phyloP scores from a whole-genome alignment of 2,888 invertebrate species.

The Papilio gigon region DNA sequence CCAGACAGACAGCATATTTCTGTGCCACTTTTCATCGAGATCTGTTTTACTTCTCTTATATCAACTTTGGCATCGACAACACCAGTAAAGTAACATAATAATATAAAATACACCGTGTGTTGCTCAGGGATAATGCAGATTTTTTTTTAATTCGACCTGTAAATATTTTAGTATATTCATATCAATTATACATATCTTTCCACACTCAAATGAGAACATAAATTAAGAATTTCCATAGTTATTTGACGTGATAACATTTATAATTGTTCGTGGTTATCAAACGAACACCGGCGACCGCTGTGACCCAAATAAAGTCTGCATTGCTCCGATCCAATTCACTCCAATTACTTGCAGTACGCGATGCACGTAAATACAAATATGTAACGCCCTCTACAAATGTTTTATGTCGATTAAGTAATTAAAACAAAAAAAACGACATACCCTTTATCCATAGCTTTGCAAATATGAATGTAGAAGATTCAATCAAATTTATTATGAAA shows the following conservation, averaged over 20 bases:
- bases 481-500: too few relatives aligned
- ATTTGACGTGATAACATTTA: not conserved
- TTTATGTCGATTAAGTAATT: conserved; percentile 33
- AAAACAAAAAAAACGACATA: conserved; percentile 15
- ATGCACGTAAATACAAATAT: conserved; percentile 28
- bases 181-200: not conserved
- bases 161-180: not conserved
- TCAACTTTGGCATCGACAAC: too few relatives aligned
- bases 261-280: conserved; percentile 58
- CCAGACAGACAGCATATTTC: too few relatives aligned
- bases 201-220: not conserved
- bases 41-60: too few relatives aligned
- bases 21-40: too few relatives aligned
- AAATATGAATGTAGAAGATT: not conserved
- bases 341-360: conserved; percentile 61
- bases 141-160: not conserved
- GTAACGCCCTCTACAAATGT: conserved; percentile 32
- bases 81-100: too few relatives aligned
- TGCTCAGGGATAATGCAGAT: not conserved
- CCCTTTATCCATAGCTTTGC: conserved; percentile 18
- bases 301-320: conserved; percentile 72
- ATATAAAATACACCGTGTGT: not conserved
- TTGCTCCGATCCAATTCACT: conserved; percentile 73
- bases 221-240: not conserved
- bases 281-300: conserved; percentile 53